These are phyloP conservation scores for Lucifuga dentata DNA, from an alignment of 2,113 vertebrate genomes.

Conservation along the genomic window DNA sequence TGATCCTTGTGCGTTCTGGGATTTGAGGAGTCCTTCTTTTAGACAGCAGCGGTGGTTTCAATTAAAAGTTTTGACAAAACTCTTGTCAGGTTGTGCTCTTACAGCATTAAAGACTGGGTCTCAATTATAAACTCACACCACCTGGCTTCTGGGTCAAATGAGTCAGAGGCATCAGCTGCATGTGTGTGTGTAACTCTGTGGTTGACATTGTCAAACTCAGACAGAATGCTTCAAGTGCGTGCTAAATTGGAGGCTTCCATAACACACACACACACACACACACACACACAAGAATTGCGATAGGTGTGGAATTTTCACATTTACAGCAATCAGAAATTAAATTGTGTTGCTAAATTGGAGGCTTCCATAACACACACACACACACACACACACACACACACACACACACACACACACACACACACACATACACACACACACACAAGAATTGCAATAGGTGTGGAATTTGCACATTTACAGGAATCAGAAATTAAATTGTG, in stretches of 20 bases:
- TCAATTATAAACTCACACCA: slow-evolving; percentile 54
- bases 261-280: slow-evolving; percentile 11
- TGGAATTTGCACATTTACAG: slow-evolving; percentile 33
- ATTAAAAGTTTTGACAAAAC: slow-evolving; percentile 69
- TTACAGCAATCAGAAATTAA: slow-evolving; percentile 17
- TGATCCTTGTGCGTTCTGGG: slow-evolving; percentile 26
- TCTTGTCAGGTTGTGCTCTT: slow-evolving; percentile 52
- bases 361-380: too few species aligned
- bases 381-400: too few species aligned
- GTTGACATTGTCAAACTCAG: slow-evolving; percentile 12
- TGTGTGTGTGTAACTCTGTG: slow-evolving; percentile 10
- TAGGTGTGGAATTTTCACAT: slow-evolving; percentile 34
- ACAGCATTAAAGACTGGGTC: slow-evolving; percentile 38
- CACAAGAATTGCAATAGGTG: slow-evolving; percentile 31
- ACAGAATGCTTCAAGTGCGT: slow-evolving; percentile 14
- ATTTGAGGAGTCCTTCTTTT: slow-evolving; percentile 18
- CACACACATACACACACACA: slow-evolving; percentile 8
- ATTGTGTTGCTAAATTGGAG: too few species aligned
- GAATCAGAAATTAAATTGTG: slow-evolving; percentile 27
- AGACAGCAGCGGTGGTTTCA: slow-evolving; percentile 53
- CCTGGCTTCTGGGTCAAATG: slow-evolving; percentile 44
- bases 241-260: slow-evolving; percentile 53
- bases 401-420: too few species aligned
- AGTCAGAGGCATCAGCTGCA: slow-evolving; percentile 50
- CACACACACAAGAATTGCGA: slow-evolving; percentile 27